Evolutionary conservation across 1,140 invertebrate species (phyloP).

Genomic region (Batillaria attramentaria): DNA sequence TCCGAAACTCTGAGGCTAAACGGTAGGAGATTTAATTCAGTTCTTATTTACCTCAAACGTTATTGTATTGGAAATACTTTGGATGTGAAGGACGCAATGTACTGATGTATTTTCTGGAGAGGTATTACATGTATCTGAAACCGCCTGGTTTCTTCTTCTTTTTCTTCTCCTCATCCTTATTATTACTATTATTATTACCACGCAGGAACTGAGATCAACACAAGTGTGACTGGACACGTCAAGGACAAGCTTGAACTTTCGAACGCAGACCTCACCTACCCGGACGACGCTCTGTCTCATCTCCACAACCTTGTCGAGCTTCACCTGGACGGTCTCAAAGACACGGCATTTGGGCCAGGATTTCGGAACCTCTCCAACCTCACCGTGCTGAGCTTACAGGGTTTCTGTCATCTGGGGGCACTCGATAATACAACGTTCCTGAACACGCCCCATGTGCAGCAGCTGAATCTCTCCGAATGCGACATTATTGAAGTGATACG

Average conservation of each 20-base stretch:
- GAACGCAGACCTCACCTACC: conserved; percentile 3
- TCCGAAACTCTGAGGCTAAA: background rate
- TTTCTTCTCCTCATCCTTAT: no score
- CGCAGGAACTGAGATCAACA: background rate
- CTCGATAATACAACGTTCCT: background rate
- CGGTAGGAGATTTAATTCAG: no score
- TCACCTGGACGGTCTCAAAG: conserved; percentile 15
- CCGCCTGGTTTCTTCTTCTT: no score
- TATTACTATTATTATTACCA: no score
- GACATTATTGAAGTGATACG: conserved; percentile 19
- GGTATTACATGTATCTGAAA: no score
- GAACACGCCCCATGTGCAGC: conserved; percentile 22
- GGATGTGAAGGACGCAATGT: no score
- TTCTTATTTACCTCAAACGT: no score
- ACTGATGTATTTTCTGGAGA: no score
- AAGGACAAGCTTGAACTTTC: background rate
- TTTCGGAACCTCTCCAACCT: conserved; percentile 6
- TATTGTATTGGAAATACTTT: no score
- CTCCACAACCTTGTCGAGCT: background rate
- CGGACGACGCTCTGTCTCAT: conserved; percentile 14
- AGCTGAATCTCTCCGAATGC: conserved; percentile 37
- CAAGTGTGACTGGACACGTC: background rate
- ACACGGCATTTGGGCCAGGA: conserved; percentile 6
- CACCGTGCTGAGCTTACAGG: background rate
- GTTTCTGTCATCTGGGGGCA: background rate